Evolutionary conservation across 2,797 vertebrate species (phyloP), one percentile per base, ranked within the genome.

Genomic region (Channa striata): DNA sequence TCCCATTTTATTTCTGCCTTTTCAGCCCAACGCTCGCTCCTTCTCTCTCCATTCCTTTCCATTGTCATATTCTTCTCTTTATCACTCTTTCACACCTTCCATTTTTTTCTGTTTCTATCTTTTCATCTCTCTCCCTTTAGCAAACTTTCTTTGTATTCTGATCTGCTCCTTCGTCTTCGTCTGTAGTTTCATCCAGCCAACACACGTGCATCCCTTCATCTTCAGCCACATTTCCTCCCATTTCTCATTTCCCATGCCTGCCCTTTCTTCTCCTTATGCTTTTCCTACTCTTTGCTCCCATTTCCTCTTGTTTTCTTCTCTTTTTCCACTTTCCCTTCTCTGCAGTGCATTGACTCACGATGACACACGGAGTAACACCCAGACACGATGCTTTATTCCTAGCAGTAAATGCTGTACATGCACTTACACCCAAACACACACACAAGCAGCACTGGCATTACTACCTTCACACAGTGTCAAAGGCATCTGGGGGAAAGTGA

Each of bases 401-500:
- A 61, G 70, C 42, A 33, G 47, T 60, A 70, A 57, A 63, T 44
- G 25, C 25, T 30, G 25, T 6, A 37, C 48, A 40, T 16, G 8
- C 16, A 21, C 58, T 16, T 33, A 44, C 44, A 66, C 56, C 20
- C 43, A 76, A 40, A 76, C 47, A 54, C 42, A 43, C 42, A 43
- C 69, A 63, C 57, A 52, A 63, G 48, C 53, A 52, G 21, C 53
- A 36, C 10, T 65, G 58, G 63, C 59, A 75, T 37, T 43, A 42
- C 51, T 68, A 83, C 69, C 59, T 68, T 68, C 76, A 87, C 67
- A 59, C 68, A 37, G 77, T 81, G 79, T 85, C 82, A 89, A 89
- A 86, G 58, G 53, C 33, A 3, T 88, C 86, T 91, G 89, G 56
- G 51, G 79, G 50, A 77, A 77, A 84, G 77, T 83, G 84, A 92